Evolutionary conservation across 2,797 vertebrate species (phyloP).

Genomic region (Smutsia gigantea): DNA sequence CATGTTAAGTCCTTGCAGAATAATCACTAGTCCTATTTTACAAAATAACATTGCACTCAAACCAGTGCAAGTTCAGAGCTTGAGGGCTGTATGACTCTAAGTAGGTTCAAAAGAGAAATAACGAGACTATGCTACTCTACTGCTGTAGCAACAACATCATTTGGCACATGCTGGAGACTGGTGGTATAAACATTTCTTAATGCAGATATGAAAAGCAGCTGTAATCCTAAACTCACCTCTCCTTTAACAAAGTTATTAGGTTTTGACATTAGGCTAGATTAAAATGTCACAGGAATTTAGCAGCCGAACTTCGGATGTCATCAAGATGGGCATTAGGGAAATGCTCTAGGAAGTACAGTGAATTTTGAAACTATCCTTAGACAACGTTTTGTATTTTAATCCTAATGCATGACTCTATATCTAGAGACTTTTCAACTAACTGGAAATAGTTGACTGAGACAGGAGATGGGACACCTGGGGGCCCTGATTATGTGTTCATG

Average conservation of each 20-base stretch:
- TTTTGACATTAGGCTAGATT: slow-evolving; percentile 62
- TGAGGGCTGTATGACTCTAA: not conserved
- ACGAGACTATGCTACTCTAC: not conserved
- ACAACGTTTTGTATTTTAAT: slow-evolving; percentile 29
- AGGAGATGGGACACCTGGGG: not conserved
- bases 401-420: not conserved
- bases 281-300: slow-evolving; percentile 28
- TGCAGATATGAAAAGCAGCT: slow-evolving; percentile 28
- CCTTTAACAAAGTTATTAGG: slow-evolving; percentile 42
- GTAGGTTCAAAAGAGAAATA: slow-evolving; percentile 43
- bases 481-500: not conserved
- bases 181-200: slow-evolving; percentile 63
- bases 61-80: not conserved
- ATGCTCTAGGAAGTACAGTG: not conserved
- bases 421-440: slow-evolving; percentile 6
- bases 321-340: not conserved
- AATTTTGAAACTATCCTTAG: not conserved
- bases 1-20: not conserved
- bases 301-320: not conserved
- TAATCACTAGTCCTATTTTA: not conserved
- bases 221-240: slow-evolving; percentile 56
- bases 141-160: not conserved
- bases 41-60: not conserved
- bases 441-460: not conserved
- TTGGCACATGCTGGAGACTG: not conserved